Evolutionary conservation across 1,140 invertebrate genomes (phyloP), one percentile per base, ranked within the genome.

Genomic region (Ceratina calcarata): DNA sequence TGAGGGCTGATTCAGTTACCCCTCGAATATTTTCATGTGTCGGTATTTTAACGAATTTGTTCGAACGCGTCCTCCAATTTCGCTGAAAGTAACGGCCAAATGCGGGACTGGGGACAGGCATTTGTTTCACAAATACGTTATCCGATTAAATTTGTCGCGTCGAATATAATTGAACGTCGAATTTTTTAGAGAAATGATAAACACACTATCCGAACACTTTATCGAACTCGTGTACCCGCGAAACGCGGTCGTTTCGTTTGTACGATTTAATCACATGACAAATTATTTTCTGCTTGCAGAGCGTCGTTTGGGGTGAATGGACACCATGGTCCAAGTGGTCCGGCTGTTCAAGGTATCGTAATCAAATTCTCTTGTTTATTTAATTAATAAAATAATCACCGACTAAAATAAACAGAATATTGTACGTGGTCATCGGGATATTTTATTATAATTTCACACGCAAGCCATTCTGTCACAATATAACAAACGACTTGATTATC

Each of bases 261-360:
- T 37, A 51, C 68, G 53, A 80, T 80, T 75, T 68, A 75, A 62
- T 80, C 24, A 1, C 8, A 3, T 65, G 24, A 64, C 8, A 55
- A 87, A 87, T 49, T 70, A 76, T 83, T 76, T 82, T 84, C 10
- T 89, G 81, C 90, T 93, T 72, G 72, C 87, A 93, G 91, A 88
- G 81, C 53, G 72, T 88, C 58, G 74, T 86, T 1, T 90, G 90
- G 89, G 94, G 94, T 78, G 92, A 92, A 87, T 96, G 95, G 95
- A 94, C 94, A 20, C 83, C 93, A 2, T 96, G 95, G 95, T 94
- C 94, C 2, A 92, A 93, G 45, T 95, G 95, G 95, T 95, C 94
- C 37, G 84, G 92, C 4, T 95, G 95, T 85, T 94, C 95, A 0
- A 91, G 89, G 92, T 92, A 87, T 78, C 37, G 81, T 65, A 15